A percentile compares a stretch with the other conserved stretches of the same genome.
phyloP scores from a whole-genome alignment of 2,888 invertebrate species.

The Meganola albula region DNA sequence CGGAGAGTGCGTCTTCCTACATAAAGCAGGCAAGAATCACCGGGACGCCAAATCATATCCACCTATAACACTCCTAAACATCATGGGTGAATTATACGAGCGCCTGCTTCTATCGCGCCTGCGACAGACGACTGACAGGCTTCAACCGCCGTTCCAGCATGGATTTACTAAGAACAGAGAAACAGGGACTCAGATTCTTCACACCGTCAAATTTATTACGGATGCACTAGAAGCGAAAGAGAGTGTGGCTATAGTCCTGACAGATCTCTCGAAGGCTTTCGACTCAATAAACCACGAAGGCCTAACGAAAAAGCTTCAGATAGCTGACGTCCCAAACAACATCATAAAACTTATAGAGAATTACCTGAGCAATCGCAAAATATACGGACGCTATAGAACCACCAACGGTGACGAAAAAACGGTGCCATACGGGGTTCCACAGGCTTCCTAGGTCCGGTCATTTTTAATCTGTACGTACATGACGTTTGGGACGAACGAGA shows the following conservation, averaged over 20 bases:
- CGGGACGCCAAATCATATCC: constrained; percentile 3
- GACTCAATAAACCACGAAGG: neutral
- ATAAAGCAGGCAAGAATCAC: constrained; percentile 4
- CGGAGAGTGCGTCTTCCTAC: constrained; percentile 7
- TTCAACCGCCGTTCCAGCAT: too few species aligned
- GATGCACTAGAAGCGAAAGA: neutral
- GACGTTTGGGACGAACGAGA: constrained; percentile 6
- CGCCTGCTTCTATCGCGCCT: constrained; percentile 3
- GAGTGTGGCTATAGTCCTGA: too few species aligned
- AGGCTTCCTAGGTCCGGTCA: constrained; percentile 5
- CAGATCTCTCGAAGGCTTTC: neutral
- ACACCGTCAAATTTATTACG: neutral
- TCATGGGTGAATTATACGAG: constrained; percentile 2
- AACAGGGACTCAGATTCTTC: neutral
- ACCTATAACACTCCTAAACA: constrained; percentile 6
- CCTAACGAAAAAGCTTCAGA: neutral
- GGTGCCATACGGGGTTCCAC: constrained; percentile 3
- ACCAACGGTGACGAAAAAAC: neutral
- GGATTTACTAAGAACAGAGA: too few species aligned
- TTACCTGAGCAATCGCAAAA: neutral
- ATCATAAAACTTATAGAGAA: neutral
- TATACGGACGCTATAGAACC: neutral
- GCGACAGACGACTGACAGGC: too few species aligned
- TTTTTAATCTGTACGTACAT: constrained; percentile 5
- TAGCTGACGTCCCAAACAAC: neutral